Evolutionary conservation across 2,113 vertebrate genomes (phyloP), one percentile per base, ranked within the genome.

Genomic region (Bolborhynchus lineola): DNA sequence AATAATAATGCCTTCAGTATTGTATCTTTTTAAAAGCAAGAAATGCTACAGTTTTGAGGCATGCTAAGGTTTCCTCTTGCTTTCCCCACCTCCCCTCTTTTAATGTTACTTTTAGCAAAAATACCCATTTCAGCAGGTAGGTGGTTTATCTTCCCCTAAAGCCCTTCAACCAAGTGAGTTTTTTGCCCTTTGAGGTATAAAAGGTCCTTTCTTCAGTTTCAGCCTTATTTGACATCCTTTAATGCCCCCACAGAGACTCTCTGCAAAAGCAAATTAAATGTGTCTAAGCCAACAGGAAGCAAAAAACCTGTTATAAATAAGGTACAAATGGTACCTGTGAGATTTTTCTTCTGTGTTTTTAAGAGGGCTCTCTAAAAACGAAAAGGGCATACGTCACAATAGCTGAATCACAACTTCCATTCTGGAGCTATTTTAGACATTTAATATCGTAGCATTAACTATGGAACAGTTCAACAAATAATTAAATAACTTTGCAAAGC

Each of bases 401-500:
- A 90, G 71, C 71, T 74, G 75, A 69, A 93, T 86, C 11, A 59
- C 31, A 88, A 82, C 33, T 62, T 71, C 24, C 46, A 55, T 26
- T 86, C 89, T 47, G 63, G 50, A 83, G 31, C 49, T 49, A 71
- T 46, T 59, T 59, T 42, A 82, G 70, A 72, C 37, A 31, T 85
- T 90, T 92, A 86, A 82, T 95, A 82, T 70, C 46, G 46, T 19
- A 59, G 41, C 68, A 90, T 91, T 93, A 94, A 80, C 68, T 88
- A 67, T 24, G 31, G 44, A 80, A 52, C 7, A 1, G 41, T 46
- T 91, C 62, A 86, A 50, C 53, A 83, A 91, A 72, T 24, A 52
- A 84, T 78, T 35, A 82, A 93, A 82, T 69, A 65, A 76, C 37
- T 92, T 90, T 25, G 65, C 23, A 20, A 62, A 52, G 20, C 52